Evolutionary conservation across 2,113 vertebrate genomes (phyloP).

Genomic region (Pachyramphus minor): DNA sequence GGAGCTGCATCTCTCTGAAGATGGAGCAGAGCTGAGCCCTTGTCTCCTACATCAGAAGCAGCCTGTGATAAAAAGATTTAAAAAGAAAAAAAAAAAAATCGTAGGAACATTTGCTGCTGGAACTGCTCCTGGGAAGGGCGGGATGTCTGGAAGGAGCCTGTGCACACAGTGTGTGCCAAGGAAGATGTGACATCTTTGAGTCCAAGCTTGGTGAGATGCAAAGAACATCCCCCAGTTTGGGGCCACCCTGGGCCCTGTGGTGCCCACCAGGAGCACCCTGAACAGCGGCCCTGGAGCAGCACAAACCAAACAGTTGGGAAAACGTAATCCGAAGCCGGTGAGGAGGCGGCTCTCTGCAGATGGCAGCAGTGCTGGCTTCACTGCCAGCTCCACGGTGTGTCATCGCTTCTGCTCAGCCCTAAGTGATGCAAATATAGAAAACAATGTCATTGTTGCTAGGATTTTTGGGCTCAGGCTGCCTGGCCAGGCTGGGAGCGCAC

Average conservation of each 20-base stretch:
- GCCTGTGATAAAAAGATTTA: neutral
- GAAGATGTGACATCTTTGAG: neutral
- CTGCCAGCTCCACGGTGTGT: conserved; percentile 21
- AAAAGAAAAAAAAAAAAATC: neutral
- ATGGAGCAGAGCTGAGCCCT: neutral
- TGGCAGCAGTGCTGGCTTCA: conserved; percentile 9
- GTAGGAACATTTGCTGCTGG: conserved; percentile 43
- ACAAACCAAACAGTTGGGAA: neutral
- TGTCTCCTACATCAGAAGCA: neutral
- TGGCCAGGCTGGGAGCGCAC: neutral
- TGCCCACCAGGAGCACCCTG: neutral
- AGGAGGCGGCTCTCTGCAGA: conserved; percentile 51
- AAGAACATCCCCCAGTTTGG: neutral
- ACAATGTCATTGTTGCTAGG: conserved; percentile 57
- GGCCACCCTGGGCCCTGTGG: accelerated
- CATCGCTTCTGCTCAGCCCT: neutral
- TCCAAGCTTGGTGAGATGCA: accelerated
- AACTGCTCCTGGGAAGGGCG: neutral
- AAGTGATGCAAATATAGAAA: conserved; percentile 12
- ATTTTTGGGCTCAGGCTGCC: neutral
- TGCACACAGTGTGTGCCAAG: neutral
- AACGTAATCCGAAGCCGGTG: neutral
- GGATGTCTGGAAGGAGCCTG: neutral
- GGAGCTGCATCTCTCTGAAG: neutral
- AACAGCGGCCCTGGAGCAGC: accelerated